Conservation (phyloP, 2,113 vertebrate species). For the Herpetotheres cachinnans region DNA sequence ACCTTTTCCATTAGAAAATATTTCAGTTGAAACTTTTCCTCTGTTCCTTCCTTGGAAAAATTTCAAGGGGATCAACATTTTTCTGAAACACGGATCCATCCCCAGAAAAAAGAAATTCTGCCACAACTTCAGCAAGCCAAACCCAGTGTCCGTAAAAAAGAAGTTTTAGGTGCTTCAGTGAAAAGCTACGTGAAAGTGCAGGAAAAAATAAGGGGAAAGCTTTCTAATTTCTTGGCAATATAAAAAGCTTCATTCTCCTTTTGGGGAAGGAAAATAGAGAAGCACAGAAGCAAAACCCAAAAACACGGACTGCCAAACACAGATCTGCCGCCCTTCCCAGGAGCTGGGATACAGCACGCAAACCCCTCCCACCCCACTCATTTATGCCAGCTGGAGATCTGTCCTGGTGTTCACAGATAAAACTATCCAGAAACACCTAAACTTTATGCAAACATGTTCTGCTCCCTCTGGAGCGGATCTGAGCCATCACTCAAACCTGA, state of each 20-base stretch:
- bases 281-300: neutral
- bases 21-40: neutral
- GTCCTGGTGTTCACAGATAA: neutral
- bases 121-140: neutral
- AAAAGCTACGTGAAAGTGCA: neutral
- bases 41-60: neutral
- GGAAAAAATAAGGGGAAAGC: neutral
- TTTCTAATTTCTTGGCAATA: neutral
- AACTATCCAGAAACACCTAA: neutral
- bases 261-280: neutral
- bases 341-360: no score
- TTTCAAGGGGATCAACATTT: neutral
- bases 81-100: neutral
- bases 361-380: neutral
- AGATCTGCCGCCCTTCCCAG: neutral
- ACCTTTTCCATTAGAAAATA: neutral
- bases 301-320: neutral
- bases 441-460: neutral
- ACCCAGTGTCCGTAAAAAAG: neutral
- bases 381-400: neutral
- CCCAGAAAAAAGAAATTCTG: neutral
- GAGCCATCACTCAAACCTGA: neutral
- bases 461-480: fast-evolving
- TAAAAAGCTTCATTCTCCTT: neutral
- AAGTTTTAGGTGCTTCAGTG: neutral